Evolutionary conservation across 2,888 invertebrate species (phyloP).

Genomic region (Plebejus melissa): DNA sequence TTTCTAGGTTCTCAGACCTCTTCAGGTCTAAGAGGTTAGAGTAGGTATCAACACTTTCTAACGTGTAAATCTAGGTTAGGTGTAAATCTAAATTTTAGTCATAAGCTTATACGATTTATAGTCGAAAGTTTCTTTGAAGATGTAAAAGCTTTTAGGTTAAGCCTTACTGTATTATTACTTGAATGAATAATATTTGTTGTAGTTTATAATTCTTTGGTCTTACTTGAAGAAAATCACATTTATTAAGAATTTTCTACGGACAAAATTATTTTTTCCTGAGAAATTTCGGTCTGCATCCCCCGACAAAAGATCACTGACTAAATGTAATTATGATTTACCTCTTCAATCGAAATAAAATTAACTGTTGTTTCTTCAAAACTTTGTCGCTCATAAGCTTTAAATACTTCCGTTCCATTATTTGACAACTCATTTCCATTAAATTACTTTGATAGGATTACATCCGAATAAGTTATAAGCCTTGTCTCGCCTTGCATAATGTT

Average conservation of each 20-base stretch:
- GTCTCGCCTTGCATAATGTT: neutral
- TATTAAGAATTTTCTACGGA: neutral
- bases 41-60: neutral
- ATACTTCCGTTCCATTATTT: neutral
- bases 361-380: slow-evolving; percentile 16
- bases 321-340: neutral
- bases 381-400: neutral
- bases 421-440: neutral
- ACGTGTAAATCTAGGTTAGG: neutral
- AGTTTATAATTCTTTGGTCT: neutral
- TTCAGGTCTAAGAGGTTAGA: neutral
- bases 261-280: neutral
- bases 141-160: neutral
- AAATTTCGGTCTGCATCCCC: neutral
- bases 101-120: neutral
- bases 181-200: too few species aligned
- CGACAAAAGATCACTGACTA: neutral
- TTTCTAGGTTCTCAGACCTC: too few species aligned
- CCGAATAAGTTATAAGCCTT: neutral
- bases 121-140: neutral
- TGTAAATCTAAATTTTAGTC: neutral
- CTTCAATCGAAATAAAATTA: neutral
- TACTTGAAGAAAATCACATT: too few species aligned
- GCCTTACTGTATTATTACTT: neutral
- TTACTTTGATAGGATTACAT: slow-evolving; percentile 17